Evolutionary conservation across 2,888 invertebrate species (phyloP).

Genomic region (Chloromyia formosa): DNA sequence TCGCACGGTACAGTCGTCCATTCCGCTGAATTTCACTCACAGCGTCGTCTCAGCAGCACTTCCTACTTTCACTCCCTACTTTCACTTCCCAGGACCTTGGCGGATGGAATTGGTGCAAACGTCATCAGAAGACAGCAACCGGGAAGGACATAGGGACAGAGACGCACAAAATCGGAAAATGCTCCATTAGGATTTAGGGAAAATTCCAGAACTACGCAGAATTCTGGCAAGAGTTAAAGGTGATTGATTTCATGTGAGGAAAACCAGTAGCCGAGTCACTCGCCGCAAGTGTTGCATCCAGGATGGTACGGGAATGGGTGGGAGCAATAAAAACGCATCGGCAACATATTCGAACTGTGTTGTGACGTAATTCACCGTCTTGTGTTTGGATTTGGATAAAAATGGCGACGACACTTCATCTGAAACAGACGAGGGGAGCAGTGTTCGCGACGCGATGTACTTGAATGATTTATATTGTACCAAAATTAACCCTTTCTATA

Average conservation of each 20-base stretch:
- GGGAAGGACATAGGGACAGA: too few species aligned
- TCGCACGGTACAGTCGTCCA: background rate
- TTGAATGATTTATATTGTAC: background rate
- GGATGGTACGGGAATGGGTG: background rate
- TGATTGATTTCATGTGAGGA: background rate
- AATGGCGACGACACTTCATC: conserved; percentile 4
- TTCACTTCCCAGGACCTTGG: conserved; percentile 11
- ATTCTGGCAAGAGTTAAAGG: background rate
- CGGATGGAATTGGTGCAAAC: conserved; percentile 9
- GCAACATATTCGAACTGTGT: background rate
- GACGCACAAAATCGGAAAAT: too few species aligned
- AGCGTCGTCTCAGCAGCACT: too few species aligned
- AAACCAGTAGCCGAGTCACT: too few species aligned
- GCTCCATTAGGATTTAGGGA: background rate
- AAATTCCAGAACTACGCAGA: background rate
- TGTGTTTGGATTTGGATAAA: background rate
- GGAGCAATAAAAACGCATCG: conserved; percentile 11
- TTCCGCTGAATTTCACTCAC: background rate
- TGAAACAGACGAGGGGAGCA: background rate
- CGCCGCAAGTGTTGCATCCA: background rate
- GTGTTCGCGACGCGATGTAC: background rate
- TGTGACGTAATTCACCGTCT: conserved; percentile 7
- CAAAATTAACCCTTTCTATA: too few species aligned
- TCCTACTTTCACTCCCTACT: background rate
- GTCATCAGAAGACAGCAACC: background rate